Percentiles rank a stretch among this genome's conserved stretches.
Evolutionary conservation across 2,113 vertebrate species (phyloP).

Genomic region (Pao palembangensis): DNA sequence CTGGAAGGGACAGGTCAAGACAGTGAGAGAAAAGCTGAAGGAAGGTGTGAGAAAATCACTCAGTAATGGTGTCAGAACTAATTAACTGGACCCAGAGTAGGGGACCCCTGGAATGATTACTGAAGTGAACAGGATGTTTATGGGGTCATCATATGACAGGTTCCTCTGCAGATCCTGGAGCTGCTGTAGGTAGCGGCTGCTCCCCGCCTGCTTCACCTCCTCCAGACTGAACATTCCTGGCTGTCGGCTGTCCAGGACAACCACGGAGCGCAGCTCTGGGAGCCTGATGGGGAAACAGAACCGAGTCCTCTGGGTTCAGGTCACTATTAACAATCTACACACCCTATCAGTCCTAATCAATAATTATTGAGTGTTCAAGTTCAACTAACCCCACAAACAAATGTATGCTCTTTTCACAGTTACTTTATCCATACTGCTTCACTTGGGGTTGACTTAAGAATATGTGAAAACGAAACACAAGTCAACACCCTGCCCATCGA

Average conservation of each 20-base stretch:
- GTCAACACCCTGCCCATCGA: too few relatives aligned
- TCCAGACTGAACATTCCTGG: constrained; percentile 81
- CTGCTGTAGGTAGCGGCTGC: constrained; percentile 67
- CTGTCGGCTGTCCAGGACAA: constrained; percentile 77
- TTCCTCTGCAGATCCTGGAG: constrained; percentile 77
- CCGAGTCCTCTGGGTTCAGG: too few relatives aligned
- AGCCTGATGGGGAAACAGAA: constrained; percentile 69
- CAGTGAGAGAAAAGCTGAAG: constrained; percentile 1
- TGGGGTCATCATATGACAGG: constrained; percentile 80
- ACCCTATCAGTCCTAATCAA: too few relatives aligned
- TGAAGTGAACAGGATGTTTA: constrained; percentile 96
- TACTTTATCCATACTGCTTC: too few relatives aligned
- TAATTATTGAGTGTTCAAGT: too few relatives aligned
- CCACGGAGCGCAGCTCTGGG: constrained; percentile 82
- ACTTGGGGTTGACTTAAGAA: too few relatives aligned
- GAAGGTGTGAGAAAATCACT: background rate
- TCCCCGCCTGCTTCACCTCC: constrained; percentile 83
- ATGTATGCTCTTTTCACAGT: too few relatives aligned
- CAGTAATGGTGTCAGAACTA: background rate
- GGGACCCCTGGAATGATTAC: constrained; percentile 59
- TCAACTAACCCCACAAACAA: too few relatives aligned
- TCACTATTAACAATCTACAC: too few relatives aligned
- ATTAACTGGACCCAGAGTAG: background rate
- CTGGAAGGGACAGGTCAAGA: constrained; percentile 58
- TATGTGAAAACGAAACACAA: too few relatives aligned